Evolutionary conservation across 2,797 vertebrate species (phyloP), one percentile per base, ranked within the genome.

Genomic region (Mormyrus hasselquistii): DNA sequence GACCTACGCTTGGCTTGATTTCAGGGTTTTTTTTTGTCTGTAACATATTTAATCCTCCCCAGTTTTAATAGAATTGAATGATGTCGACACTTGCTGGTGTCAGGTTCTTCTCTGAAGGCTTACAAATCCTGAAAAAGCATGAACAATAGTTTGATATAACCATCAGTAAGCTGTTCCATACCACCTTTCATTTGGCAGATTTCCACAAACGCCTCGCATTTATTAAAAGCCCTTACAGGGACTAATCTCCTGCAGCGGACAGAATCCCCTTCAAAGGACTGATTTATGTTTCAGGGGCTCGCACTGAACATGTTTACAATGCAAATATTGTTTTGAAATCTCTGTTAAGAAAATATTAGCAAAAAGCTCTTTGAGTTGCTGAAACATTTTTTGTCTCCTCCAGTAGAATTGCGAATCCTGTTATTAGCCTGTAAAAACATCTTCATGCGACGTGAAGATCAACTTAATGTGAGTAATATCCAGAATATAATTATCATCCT

Each of bases 231-330:
- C 29, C 29, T 87, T 57, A 86, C 50, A 14, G 14, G 50, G 53
- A 57, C 53, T 87, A 57, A 87, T 87, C 85, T 87, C 53, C 85
- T 38, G 53, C 82, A 57, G 50, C 34, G 85, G 85, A 55, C 53
- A 41, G 85, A 57, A 57, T 41, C 84, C 47, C 50, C 25, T 87
- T 87, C 85, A 87, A 87, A 87, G 85, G 85, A 57, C 57, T 57
- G 50, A 87, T 87, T 84, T 84, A 84, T 84, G 44, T 84, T 59
- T 57, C 25, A 1, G 29, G 65, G 29, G 53, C 38, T 25, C 50
- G 22, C 52, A 87, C 52, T 14, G 59, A 87, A 87, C 50, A 87
- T 57, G 29, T 59, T 87, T 87, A 87, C 50, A 44, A 87, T 59
- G 53, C 85, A 87, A 87, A 57, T 57, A 87, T 38, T n/a, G 29